Evolutionary conservation across 2,888 invertebrate genomes (phyloP).

Genomic region (Diadegma fenestrale): DNA sequence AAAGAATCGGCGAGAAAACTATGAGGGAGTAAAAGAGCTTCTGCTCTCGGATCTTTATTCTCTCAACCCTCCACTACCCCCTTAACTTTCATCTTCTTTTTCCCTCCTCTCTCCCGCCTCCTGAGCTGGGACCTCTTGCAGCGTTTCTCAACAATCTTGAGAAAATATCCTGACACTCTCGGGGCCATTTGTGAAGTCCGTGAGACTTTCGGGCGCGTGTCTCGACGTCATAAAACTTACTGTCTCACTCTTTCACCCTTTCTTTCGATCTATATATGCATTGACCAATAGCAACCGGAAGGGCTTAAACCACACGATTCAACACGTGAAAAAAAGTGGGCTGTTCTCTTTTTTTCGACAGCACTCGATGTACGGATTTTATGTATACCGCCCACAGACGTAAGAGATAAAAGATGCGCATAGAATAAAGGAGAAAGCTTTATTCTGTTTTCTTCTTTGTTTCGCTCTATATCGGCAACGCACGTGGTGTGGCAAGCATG

Average conservation of each 20-base stretch:
- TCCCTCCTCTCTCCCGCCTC: neutral
- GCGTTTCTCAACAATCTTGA: slow-evolving; percentile 51
- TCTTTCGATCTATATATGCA: neutral
- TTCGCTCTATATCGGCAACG: slow-evolving; percentile 70
- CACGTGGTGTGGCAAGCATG: slow-evolving; percentile 17
- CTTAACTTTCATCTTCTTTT: slow-evolving; percentile 2
- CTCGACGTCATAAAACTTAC: slow-evolving; percentile 51
- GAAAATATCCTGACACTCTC: slow-evolving; percentile 59
- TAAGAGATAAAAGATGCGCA: slow-evolving; percentile 13
- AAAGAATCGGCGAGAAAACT: slow-evolving; percentile 31
- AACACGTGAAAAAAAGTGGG: neutral
- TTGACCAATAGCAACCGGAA: neutral
- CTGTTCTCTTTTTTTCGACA: neutral
- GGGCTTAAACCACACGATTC: neutral
- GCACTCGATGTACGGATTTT: neutral
- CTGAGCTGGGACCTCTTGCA: slow-evolving; percentile 16
- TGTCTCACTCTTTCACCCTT: neutral
- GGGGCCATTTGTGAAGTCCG: slow-evolving; percentile 47
- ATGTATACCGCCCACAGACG: slow-evolving; percentile 21
- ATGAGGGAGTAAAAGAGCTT: slow-evolving; percentile 24
- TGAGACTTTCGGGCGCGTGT: slow-evolving; percentile 47
- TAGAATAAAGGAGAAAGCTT: slow-evolving; percentile 64
- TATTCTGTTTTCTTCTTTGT: slow-evolving; percentile 75
- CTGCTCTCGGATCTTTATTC: slow-evolving; percentile 57
- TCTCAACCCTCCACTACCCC: slow-evolving; percentile 10